Evolutionary conservation across 2,113 vertebrate genomes (phyloP), one percentile per base, ranked within the genome.

Genomic region (Podocnemis expansa): DNA sequence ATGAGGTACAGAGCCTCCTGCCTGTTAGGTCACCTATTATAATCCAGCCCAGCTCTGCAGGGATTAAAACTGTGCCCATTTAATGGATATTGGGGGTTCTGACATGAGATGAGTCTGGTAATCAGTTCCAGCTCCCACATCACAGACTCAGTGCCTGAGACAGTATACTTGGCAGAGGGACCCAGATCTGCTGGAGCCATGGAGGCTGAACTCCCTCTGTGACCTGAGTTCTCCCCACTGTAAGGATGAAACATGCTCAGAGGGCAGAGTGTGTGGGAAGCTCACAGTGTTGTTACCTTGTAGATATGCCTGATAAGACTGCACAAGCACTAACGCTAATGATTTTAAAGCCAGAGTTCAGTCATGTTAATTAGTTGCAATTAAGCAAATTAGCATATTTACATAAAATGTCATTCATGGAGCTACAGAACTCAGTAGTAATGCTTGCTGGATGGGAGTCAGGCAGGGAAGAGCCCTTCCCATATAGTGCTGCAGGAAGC

Each of bases 301-400:
- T 76, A 95, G 93, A 95, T 88, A 92, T 95, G 92, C 81, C 84
- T 93, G 88, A 85, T 79, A 93, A 91, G 91, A 67, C 83, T 94
- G 75, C 11, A 25, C 24, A 75, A 55, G 45, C 78, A 89, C 73
- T 85, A 96, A 89, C 54, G 21, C 41, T 43, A 56, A 38, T 63
- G 82, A 73, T 85, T 88, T 94, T 24, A 76, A 78, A 89, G 82
- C 14, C 70, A 82, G 31, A 31, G 31, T 45, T 78, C 0, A 1
- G 52, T 49, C 63, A 91, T 63, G 82, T 75, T 93, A 95, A 95
- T 80, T 87, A 91, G 82, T 84, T 55, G 94, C n/a, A 91, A 82
- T 95, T 93, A 91, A 31, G 27, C 78, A 90, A 87, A 93, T 63
- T 88, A 49, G 29, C 45, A 13, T 21, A 80, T 93, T 94, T 94